Evolutionary conservation across 35 echinoderm and acorn worm genomes (phyloP), one percentile per base, ranked within the genome.

Genomic region (Apostichopus parvimensis): DNA sequence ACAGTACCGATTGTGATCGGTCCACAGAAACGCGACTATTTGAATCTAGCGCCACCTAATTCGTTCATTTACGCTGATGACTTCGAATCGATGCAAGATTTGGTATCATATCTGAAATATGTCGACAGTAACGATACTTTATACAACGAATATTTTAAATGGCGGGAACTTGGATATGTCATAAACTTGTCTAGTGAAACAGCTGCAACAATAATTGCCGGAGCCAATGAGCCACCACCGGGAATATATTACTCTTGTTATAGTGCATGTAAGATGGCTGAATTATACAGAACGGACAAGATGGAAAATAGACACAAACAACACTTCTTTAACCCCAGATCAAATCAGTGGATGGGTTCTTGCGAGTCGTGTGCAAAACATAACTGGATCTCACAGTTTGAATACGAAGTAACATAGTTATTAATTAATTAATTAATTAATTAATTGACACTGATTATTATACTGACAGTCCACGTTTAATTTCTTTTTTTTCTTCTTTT

Each of bases 1-100:
- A 66, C 61, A 24, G 86, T 88, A 0, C 26, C 86, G 21, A 66
- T 88, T 18, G 86, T 88, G 4, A 54, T 88, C 14, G 86, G 86
- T 8, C 21, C 86, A 72, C 86, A 20, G 23, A 88, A 88, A 28
- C 9, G 57, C 6, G 86, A 88, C 64, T 73, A 66, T 72, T 28
- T 88, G 21, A 88, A 73, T 7, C 9, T 88, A 72, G 86, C 86
- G 86, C 86, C 86, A 13, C 86, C 86, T 26, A 88, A 88, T 88
- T 88, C 86, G 6, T 88, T 88, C 62, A 88, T 88, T 54, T 88
- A 72, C 22, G 64, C 86, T 7, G 86, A 88, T 45, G 86, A 88
- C 52, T 88, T 88, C 86, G 62, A 71, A 8, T 28, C 20, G 8
- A 34, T 73, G 23, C 5, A 52, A 68, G 86, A 88, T 68, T 6